Conservation (phyloP, 2,888 invertebrate species). For the Spatulosminthurus flaviceps region DNA sequence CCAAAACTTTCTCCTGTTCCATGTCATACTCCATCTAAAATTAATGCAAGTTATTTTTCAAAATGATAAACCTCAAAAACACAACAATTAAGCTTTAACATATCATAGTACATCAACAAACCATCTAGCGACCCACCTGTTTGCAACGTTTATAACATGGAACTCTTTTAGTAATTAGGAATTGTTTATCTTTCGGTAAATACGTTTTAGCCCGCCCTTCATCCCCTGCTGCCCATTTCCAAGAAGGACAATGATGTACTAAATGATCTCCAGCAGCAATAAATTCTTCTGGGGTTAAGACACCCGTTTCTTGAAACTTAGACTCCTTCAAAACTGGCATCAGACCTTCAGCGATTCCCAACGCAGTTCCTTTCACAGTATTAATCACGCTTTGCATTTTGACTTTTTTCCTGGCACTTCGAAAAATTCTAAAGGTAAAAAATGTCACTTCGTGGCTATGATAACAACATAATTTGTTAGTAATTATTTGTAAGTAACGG, state of each 20-base stretch:
- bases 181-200: slow-evolving; percentile 95
- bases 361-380: slow-evolving; percentile 91
- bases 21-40: slow-evolving; percentile 87
- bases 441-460: no score
- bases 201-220: slow-evolving; percentile 87
- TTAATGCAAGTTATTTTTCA: no score
- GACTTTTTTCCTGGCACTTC: no score
- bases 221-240: slow-evolving; percentile 98
- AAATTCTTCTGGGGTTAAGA: slow-evolving; percentile 98
- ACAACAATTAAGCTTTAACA: background rate
- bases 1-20: slow-evolving; percentile 90
- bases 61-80: slow-evolving; percentile 13
- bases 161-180: slow-evolving; percentile 95
- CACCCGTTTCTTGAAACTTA: slow-evolving; percentile 75
- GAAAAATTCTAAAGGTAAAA: no score
- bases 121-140: slow-evolving; percentile 71
- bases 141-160: slow-evolving; percentile 96
- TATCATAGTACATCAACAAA: no score
- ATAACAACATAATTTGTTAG: no score
- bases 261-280: slow-evolving; percentile 98
- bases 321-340: slow-evolving; percentile 94
- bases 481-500: no score
- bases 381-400: slow-evolving; percentile 95
- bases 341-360: slow-evolving; percentile 94
- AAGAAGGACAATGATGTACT: slow-evolving; percentile 98